phyloP scores from a whole-genome alignment of 2,888 invertebrate genomes.

The Limnephilus auricula region DNA sequence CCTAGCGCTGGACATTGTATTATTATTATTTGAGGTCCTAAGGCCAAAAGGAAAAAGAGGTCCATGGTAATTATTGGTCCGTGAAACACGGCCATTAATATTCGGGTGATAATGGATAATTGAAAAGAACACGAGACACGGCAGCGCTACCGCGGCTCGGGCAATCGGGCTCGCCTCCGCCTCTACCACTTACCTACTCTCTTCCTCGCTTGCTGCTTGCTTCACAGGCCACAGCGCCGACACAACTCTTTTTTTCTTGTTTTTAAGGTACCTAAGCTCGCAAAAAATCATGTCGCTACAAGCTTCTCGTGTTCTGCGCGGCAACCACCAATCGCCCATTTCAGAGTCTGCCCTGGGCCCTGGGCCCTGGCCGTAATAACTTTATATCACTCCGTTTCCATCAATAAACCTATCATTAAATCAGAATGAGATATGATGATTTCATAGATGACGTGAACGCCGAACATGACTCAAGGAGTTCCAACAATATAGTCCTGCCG shows the following conservation, averaged over 20 bases:
- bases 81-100: constrained; percentile 35
- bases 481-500: not conserved
- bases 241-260: not conserved
- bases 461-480: not conserved
- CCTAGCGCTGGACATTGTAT: not conserved
- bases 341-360: not conserved
- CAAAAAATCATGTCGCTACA: not conserved
- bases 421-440: constrained; percentile 37
- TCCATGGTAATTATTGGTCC: not conserved
- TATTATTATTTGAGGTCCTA: constrained; percentile 3
- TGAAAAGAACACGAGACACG: constrained; percentile 9
- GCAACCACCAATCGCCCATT: not conserved
- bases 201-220: not conserved
- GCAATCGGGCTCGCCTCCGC: not conserved
- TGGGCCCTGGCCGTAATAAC: not conserved
- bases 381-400: constrained; percentile 18
- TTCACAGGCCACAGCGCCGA: not conserved
- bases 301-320: not conserved
- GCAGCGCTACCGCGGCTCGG: not conserved
- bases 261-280: not conserved
- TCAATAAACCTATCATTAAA: constrained; percentile 32
- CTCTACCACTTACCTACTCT: not conserved
- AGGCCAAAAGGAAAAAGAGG: constrained; percentile 6
- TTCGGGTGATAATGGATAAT: constrained; percentile 34
- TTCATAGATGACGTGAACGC: constrained; percentile 15